Evolutionary conservation across 2,113 vertebrate genomes (phyloP), one percentile per base, ranked within the genome.

Genomic region (Myrmecophaga tridactyla): DNA sequence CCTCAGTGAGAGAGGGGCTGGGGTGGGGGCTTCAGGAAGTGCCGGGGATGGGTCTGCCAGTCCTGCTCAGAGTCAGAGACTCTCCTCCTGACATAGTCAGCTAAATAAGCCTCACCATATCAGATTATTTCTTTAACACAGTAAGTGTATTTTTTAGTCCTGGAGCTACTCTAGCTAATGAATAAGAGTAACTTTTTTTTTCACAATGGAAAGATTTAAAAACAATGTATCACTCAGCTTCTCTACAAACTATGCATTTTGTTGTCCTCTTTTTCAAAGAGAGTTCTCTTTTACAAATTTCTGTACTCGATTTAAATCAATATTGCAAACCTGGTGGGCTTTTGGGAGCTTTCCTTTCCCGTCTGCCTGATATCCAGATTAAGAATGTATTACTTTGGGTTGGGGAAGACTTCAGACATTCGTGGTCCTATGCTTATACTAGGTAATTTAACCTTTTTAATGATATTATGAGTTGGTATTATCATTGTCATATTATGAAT

Each of bases 81-180:
- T 7, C 43, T 81, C 76, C 95, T 69, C 97, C 97, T 94, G 97
- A 97, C 96, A 95, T 92, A 96, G 94, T 98, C 98, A 97, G 96
- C 92, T 95, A 82, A 92, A 94, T 0, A 0, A 63, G 10, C 46
- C 46, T 7, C 7, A 34, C 7, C 27, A 17, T 29, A 41, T 4
- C n/a, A 51, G 20, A 20, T 14, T 58, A 67, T 39, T 93, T 18
- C 90, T 27, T 65, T 29, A 46, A 48, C 76, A 87, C 41, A 72
- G 73, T 36, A 29, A 43, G 23, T 48, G 36, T 41, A 58, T 72
- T 34, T 86, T 67, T 63, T 46, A 7, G 39, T 85, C 65, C 14
- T 48, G 48, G 13, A 31, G 60, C 31, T 51, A 51, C 18, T 56
- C 13, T 46, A 88, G 31, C 31, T 31, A 53, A 51, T 39, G 27